A percentile compares a stretch with the other conserved stretches of the same genome.
Conservation (phyloP, 2,888 invertebrate species). For the Drosophila helvetica region DNA sequence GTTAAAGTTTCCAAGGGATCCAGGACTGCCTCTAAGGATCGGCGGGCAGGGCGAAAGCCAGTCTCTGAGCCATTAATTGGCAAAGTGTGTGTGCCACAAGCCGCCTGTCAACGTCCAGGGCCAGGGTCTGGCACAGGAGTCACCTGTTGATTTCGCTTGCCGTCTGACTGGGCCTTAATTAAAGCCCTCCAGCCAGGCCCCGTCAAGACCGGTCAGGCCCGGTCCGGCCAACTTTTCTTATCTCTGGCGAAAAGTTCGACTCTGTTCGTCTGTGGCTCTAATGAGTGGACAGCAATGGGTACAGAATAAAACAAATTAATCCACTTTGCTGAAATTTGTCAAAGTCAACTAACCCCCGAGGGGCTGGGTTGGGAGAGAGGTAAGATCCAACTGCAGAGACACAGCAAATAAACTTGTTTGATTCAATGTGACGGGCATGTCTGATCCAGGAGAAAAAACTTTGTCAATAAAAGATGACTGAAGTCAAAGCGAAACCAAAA, state of each 20-base stretch:
- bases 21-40: neutral
- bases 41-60: neutral
- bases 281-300: conserved; percentile 47
- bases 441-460: conserved; percentile 36
- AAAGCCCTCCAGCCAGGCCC: conserved; percentile 44
- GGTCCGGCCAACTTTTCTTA: conserved; percentile 51
- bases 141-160: conserved; percentile 63
- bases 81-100: conserved; percentile 1
- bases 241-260: conserved; percentile 55
- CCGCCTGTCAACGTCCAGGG: conserved; percentile 13
- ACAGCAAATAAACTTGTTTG: conserved; percentile 34
- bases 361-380: neutral
- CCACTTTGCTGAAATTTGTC: conserved; percentile 66
- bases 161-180: conserved; percentile 51
- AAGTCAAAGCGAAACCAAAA: neutral
- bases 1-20: conserved; percentile 7
- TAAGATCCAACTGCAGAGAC: conserved; percentile 1
- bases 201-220: conserved; percentile 8
- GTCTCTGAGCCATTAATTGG: conserved; percentile 5
- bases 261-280: conserved; percentile 35
- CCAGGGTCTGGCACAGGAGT: conserved; percentile 7
- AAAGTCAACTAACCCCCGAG: conserved; percentile 38
- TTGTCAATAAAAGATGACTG: conserved; percentile 12
- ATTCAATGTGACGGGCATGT: conserved; percentile 43
- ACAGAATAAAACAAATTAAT: conserved; percentile 66